Conservation (phyloP, 2,888 invertebrate species). For the Drosophila atripex region DNA sequence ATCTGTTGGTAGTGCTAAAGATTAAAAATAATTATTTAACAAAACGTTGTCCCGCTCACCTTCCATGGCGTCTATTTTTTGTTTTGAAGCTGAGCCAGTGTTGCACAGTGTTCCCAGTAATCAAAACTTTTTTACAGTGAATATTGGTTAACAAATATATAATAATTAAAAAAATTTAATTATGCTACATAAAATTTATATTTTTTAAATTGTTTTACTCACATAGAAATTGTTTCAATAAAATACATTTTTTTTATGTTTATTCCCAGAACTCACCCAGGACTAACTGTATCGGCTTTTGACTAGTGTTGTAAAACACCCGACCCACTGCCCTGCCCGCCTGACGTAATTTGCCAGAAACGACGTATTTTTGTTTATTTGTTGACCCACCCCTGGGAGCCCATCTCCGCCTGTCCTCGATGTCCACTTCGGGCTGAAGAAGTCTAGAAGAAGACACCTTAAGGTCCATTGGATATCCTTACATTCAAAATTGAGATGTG, state of each 20-base stretch:
- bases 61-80: conserved; percentile 40
- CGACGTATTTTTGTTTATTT: conserved; percentile 61
- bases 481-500: conserved; percentile 15
- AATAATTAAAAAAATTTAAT: too few species aligned
- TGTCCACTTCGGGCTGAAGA: conserved; percentile 18
- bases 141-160: background rate
- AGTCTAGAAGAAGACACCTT: conserved; percentile 8
- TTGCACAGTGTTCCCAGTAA: background rate
- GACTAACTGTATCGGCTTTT: conserved; percentile 6
- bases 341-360: conserved; percentile 67
- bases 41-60: conserved; percentile 38
- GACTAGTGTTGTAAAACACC: conserved; percentile 33
- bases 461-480: background rate
- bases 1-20: conserved; percentile 51
- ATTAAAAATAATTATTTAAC: background rate
- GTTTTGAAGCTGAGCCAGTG: conserved; percentile 27
- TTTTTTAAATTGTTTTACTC: too few species aligned
- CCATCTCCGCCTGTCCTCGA: background rate
- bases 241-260: background rate
- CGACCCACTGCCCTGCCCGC: conserved; percentile 9
- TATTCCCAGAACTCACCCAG: background rate
- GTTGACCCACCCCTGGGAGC: conserved; percentile 11
- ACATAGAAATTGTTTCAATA: background rate
- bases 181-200: too few species aligned
- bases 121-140: conserved; percentile 1